phyloP scores from a whole-genome alignment of 1,140 invertebrate genomes.

The Luehdorfia chinensis region DNA sequence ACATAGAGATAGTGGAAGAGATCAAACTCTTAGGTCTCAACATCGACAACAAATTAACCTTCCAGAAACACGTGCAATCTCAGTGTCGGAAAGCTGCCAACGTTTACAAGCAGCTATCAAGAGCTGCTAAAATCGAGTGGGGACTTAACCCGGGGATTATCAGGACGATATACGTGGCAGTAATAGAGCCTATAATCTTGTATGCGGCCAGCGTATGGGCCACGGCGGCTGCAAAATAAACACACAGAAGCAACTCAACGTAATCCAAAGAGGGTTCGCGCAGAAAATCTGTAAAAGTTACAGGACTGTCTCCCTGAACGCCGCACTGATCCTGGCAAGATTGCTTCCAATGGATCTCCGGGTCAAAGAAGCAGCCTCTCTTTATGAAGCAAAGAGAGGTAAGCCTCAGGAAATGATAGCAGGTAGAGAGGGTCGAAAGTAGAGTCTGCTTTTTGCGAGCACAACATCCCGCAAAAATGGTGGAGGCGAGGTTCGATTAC shows the following conservation, averaged over 20 bases:
- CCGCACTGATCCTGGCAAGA: conserved; percentile 4
- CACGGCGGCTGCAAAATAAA: not conserved
- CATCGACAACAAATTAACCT: too few relatives aligned
- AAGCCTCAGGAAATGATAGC: not conserved
- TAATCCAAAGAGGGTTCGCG: conserved; percentile 8
- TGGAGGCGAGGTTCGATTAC: too few relatives aligned
- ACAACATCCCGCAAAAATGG: conserved; percentile 12
- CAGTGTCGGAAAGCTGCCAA: not conserved
- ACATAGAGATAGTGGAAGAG: too few relatives aligned
- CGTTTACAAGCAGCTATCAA: too few relatives aligned
- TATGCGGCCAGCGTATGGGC: conserved; percentile 19
- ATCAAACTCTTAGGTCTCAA: too few relatives aligned
- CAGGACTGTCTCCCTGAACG: conserved; percentile 16
- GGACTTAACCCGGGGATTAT: too few relatives aligned
- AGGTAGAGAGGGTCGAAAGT: too few relatives aligned
- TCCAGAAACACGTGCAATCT: too few relatives aligned
- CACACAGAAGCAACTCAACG: not conserved
- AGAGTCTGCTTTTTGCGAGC: not conserved
- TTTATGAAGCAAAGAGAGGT: not conserved
- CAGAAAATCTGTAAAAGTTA: conserved; percentile 8
- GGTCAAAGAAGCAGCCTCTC: conserved; percentile 8
- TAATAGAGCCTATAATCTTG: too few relatives aligned
- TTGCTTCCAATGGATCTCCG: conserved; percentile 17
- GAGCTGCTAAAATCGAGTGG: too few relatives aligned
- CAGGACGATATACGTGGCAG: too few relatives aligned